A percentile compares a stretch with the other conserved stretches of the same genome.
These are phyloP conservation scores for Illadopsis cleaveri DNA, from an alignment of 2,113 vertebrate genomes.

Conservation along the genomic window DNA sequence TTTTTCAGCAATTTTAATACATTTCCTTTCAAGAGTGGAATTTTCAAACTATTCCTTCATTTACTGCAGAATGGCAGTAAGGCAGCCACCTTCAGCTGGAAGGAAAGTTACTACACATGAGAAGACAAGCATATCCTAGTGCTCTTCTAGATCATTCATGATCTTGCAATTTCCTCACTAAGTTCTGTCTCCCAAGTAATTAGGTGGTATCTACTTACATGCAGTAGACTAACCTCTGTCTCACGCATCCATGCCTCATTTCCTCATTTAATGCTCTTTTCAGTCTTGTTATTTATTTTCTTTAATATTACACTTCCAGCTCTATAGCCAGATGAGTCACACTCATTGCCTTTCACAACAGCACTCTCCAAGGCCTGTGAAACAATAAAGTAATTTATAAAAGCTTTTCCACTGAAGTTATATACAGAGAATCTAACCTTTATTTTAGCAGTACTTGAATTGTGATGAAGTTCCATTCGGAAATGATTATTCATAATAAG, in stretches of 20 bases:
- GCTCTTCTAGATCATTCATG: slow-evolving; percentile 28
- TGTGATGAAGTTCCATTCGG: slow-evolving; percentile 64
- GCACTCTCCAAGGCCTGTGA: slow-evolving; percentile 76
- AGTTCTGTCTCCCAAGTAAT: slow-evolving; percentile 56
- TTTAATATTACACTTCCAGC: slow-evolving; percentile 77
- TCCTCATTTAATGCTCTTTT: slow-evolving; percentile 84
- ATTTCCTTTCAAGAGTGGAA: not conserved
- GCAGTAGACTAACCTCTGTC: slow-evolving; percentile 59
- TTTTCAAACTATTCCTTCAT: not conserved
- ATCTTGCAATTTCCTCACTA: not conserved
- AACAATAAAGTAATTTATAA: slow-evolving; percentile 82
- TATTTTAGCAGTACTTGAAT: slow-evolving; percentile 73
- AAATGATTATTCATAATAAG: slow-evolving; percentile 64
- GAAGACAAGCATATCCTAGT: not conserved
- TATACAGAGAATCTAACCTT: slow-evolving; percentile 68
- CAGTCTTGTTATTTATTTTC: slow-evolving; percentile 79
- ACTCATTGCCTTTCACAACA: slow-evolving; percentile 60
- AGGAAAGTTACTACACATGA: not conserved
- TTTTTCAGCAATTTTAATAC: not conserved
- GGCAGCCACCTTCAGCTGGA: not conserved
- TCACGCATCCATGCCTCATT: slow-evolving; percentile 77
- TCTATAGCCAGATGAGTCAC: slow-evolving; percentile 82
- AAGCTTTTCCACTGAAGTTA: slow-evolving; percentile 66
- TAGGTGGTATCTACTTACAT: slow-evolving; percentile 53
- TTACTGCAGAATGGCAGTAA: not conserved